Percentiles rank a stretch among this genome's conserved stretches.
phyloP scores from a whole-genome alignment of 2,113 vertebrate species.

The Nibea coibor region DNA sequence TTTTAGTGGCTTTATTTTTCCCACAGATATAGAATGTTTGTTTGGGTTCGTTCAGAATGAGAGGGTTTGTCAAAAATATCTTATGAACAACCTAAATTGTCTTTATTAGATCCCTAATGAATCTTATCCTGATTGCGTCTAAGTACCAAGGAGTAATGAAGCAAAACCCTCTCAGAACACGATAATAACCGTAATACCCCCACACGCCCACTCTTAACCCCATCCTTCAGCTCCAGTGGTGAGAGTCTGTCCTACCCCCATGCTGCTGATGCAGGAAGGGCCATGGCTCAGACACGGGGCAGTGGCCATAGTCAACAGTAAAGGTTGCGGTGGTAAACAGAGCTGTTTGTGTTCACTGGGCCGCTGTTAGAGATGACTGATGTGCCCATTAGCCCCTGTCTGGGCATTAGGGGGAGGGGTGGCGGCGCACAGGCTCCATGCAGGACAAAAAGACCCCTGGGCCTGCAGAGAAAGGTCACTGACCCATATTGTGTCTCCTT shows the following conservation, averaged over 20 bases:
- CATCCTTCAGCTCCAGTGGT: conserved; percentile 30
- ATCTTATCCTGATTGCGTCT: conserved; percentile 8
- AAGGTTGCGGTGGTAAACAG: conserved; percentile 76
- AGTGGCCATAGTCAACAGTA: conserved; percentile 72
- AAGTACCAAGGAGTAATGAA: conserved; percentile 47
- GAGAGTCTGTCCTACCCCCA: conserved; percentile 26
- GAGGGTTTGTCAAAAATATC: conserved; percentile 11
- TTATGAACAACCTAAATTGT: conserved; percentile 9
- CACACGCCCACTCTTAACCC: conserved; percentile 40
- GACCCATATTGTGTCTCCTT: conserved; percentile 76
- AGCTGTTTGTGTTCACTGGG: conserved; percentile 76
- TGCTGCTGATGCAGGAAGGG: conserved; percentile 58
- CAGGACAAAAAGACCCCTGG: conserved; percentile 70
- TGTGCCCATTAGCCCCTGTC: conserved; percentile 76
- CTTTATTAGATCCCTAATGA: conserved; percentile 32
- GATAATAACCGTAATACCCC: conserved; percentile 34
- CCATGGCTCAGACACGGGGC: conserved; percentile 59
- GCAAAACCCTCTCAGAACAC: conserved; percentile 43
- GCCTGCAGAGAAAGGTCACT: conserved; percentile 72
- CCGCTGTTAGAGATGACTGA: conserved; percentile 76
- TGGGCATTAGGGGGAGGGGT: conserved; percentile 58
- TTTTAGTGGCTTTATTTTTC: conserved; percentile 28
- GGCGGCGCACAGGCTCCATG: conserved; percentile 24
- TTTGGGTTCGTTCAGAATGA: background rate
- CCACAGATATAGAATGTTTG: conserved; percentile 4